Conservation (phyloP, 2,888 invertebrate species). For the Schizaphis graminum region DNA sequence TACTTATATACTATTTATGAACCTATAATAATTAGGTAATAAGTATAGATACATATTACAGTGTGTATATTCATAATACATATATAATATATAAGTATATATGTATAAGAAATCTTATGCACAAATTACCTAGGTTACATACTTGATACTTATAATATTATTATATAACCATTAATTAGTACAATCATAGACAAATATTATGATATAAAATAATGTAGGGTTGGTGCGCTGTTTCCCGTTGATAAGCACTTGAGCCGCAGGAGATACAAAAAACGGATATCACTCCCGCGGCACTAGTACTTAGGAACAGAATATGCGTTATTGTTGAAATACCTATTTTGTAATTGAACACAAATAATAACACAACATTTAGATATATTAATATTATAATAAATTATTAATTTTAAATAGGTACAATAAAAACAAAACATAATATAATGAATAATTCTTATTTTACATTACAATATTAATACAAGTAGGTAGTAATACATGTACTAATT, state of each 20-base stretch:
- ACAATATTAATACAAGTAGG: neutral
- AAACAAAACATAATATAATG: neutral
- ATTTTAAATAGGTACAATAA: neutral
- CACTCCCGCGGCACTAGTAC: constrained; percentile 95
- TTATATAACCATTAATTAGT: neutral
- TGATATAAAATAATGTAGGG: constrained; percentile 16
- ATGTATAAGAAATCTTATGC: neutral
- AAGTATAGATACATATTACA: neutral
- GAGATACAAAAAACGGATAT: constrained; percentile 74
- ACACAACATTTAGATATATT: neutral
- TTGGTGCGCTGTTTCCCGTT: constrained; percentile 73
- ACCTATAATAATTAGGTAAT: neutral
- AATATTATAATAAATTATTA: neutral
- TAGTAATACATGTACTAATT: neutral
- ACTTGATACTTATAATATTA: neutral
- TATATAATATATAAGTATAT: neutral
- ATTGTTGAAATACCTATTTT: neutral
- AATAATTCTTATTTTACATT: neutral
- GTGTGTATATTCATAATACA: neutral
- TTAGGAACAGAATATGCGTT: constrained; percentile 82
- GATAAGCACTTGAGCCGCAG: constrained; percentile 95
- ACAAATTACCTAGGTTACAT: neutral
- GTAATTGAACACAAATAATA: neutral
- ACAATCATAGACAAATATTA: neutral
- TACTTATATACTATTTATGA: neutral